phyloP scores from a whole-genome alignment of 2,113 vertebrate species.

The Mesocricetus auratus region DNA sequence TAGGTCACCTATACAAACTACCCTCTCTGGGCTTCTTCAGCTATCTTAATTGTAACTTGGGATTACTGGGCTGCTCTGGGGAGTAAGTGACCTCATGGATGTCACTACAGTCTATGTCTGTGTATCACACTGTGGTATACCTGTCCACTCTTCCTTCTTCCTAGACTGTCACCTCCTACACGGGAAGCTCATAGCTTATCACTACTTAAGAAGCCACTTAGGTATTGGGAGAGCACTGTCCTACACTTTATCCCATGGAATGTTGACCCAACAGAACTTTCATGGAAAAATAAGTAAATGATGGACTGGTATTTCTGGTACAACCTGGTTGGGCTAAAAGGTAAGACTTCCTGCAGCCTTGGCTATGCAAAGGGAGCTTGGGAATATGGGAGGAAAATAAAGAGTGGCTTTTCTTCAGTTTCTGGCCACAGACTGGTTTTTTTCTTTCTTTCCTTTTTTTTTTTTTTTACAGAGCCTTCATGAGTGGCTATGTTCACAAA shows the following conservation, averaged over 20 bases:
- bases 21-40: not conserved
- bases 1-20: not conserved
- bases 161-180: not conserved
- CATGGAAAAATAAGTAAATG: not conserved
- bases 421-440: not conserved
- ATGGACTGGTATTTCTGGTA: slow-evolving; percentile 4
- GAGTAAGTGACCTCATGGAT: not conserved
- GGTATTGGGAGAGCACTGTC: not conserved
- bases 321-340: not conserved
- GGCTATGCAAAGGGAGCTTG: not conserved
- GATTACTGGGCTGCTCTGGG: not conserved
- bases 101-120: not conserved
- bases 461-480: not conserved
- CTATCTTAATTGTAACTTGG: slow-evolving; percentile 54
- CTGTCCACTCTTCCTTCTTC: slow-evolving; percentile 8
- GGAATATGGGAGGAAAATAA: not conserved
- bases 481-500: not conserved
- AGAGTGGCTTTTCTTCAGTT: not conserved
- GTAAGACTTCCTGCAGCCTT: slow-evolving; percentile 11
- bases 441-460: not conserved
- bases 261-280: not conserved
- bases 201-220: slow-evolving; percentile 51
- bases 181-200: slow-evolving; percentile 36
- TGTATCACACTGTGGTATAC: too few species aligned
- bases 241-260: slow-evolving; percentile 44